Evolutionary conservation across 2,888 invertebrate species (phyloP), one percentile per base, ranked within the genome.

Genomic region (Leptinotarsa juncta): DNA sequence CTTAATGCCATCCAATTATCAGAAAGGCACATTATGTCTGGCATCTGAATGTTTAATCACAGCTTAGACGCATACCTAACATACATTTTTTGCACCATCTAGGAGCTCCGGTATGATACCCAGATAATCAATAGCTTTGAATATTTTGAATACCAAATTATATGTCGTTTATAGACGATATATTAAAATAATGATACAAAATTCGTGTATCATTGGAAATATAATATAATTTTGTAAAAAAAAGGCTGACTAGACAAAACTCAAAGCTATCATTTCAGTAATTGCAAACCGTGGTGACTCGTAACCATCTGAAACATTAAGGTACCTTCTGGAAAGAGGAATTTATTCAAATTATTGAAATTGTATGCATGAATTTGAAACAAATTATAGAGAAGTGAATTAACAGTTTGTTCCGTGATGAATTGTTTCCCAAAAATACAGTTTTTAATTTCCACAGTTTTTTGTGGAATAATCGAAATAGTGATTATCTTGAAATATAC

Each of bases 261-360:
- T 55, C 20, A 12, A 49, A 69, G 69, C 48, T 57, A 69, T 69
- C 57, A 69, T 69, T 42, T 49, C 48, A n/a, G 51, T 69, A 74
- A 70, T 70, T 70, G 12, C 48, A 18, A 55, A 57, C 51, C 60
- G 49, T 53, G 57, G 57, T 49, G 66, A 26, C 60, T 60, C 20
- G 72, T 72, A 75, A 75, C 72, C 70, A 70, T 18, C 50, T 70
- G 5, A 70, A 70, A 69, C 70, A 62, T 72, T 53, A 68, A 50
- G 72, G 53, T 65, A 67, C 65, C 60, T 20, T 42, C 32, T 48
- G 70, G 62, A 72, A 71, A 67, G 49, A 20, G 66, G 62, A 57
- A 42, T 32, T 62, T 62, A 62, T 26, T 62, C 42, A 62, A 62
- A 62, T 62, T 62, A 32, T 62, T 26, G 32, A 62, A 62, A 62